These are phyloP conservation scores for Hemaris fuciformis DNA, from an alignment of 2,888 invertebrate genomes.

Conservation along the genomic window DNA sequence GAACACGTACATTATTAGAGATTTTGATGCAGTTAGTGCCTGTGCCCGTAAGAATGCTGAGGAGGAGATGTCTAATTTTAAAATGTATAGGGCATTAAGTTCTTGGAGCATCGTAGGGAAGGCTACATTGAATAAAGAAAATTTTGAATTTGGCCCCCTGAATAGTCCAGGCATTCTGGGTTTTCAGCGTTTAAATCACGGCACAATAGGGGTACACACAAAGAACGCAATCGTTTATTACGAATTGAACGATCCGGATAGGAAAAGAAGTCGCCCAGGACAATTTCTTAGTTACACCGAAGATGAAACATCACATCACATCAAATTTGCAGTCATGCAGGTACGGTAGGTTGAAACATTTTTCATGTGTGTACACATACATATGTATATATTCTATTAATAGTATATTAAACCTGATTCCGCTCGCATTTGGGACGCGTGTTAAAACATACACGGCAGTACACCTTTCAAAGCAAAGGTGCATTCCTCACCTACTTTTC, in stretches of 20 bases:
- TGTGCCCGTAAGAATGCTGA: neutral
- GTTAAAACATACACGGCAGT: no score
- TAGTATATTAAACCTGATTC: no score
- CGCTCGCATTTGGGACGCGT: no score
- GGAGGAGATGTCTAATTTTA: neutral
- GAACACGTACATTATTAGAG: neutral
- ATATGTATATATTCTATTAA: no score
- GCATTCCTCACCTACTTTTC: no score
- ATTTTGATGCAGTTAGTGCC: neutral
- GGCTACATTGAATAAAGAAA: neutral
- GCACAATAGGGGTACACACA: neutral
- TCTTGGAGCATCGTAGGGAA: neutral
- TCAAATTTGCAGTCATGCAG: no score
- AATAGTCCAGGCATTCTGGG: neutral
- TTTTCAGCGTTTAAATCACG: neutral
- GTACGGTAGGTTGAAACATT: no score
- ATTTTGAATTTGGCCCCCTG: neutral
- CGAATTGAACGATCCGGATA: neutral
- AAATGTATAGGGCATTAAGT: neutral
- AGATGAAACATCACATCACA: no score
- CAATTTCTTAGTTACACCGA: no score
- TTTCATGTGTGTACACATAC: no score
- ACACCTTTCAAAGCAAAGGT: no score
- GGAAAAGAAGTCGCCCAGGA: no score
- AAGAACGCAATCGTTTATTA: neutral